A percentile compares a stretch with the other conserved stretches of the same genome.
Conservation (phyloP, 2,888 invertebrate genomes). For the Pegoplata infirma region DNA sequence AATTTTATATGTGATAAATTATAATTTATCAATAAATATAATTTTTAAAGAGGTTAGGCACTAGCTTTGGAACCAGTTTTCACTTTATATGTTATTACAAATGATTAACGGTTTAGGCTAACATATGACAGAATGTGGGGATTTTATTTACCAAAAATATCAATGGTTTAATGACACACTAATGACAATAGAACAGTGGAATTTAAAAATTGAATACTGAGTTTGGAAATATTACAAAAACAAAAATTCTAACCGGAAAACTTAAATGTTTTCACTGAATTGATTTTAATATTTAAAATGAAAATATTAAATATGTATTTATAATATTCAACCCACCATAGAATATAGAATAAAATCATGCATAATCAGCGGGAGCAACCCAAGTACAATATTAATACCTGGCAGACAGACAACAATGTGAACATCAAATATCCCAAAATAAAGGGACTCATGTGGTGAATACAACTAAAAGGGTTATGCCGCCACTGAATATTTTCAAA, state of each 20-base stretch:
- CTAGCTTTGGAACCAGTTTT: constrained; percentile 37
- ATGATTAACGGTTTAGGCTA: constrained; percentile 14
- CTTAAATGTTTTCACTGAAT: constrained; percentile 6
- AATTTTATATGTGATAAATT: constrained; percentile 42
- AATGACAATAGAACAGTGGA: too few relatives aligned
- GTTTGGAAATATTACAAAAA: not conserved
- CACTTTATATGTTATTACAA: not conserved
- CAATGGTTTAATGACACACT: not conserved
- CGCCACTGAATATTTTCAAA: constrained; percentile 43
- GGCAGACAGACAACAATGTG: constrained; percentile 56
- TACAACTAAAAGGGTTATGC: constrained; percentile 48
- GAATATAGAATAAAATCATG: constrained; percentile 30
- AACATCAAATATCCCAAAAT: constrained; percentile 17
- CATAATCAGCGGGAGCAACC: constrained; percentile 53
- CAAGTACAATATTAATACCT: constrained; percentile 3
- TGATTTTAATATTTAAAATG: constrained; percentile 29
- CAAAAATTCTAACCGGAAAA: not conserved
- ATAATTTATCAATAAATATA: constrained; percentile 39
- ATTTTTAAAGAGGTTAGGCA: constrained; percentile 34
- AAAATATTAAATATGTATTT: too few relatives aligned
- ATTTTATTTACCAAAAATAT: not conserved
- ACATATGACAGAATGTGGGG: not conserved
- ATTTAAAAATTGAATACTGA: constrained; percentile 5
- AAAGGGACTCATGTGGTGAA: constrained; percentile 54
- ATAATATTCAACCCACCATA: constrained; percentile 12